Evolutionary conservation across 2,113 vertebrate species (phyloP), one percentile per base, ranked within the genome.

Genomic region (Otolemur garnettii): DNA sequence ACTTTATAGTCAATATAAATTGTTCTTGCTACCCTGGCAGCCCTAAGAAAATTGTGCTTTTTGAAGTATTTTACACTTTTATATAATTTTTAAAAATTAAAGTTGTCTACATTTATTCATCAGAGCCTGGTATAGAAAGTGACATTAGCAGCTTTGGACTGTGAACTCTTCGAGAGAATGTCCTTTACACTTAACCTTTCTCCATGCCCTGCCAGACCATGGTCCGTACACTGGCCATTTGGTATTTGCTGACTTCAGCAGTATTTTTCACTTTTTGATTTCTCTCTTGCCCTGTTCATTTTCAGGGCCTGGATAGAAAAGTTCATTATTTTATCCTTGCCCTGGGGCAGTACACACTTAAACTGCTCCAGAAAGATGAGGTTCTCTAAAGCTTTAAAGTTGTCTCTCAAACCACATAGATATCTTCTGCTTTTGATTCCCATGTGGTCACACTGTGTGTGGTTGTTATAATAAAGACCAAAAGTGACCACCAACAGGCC

Each of bases 301-400:
- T 92, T 79, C 68, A 68, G 86, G 72, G 62, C 21, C 75, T 64
- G 33, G 8, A 19, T 69, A 68, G 45, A 88, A 66, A 62, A 75
- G 87, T 86, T 60, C 15, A 33, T 80, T 80, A 83, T 66, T 93
- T 90, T 66, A 84, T 71, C 81, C 26, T 26, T 84, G 30, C 26
- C 24, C 18, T 30, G 6, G 50, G n/a, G 66, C 90, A 53, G 82
- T 78, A 45, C 24, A 87, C 69, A 87, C 57, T 90, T 84, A 95
- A 96, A 50, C 28, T 60, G 33, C 71, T 45, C 77, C 71, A 85
- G 87, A 96, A 90, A 71, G 84, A 91, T 35, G 64, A 94, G 35
- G 18, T 14, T 91, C 66, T 72, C 79, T 91, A 30, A 85, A 82
- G 55, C 0, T 78, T 81, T 87, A 81, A 96, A 91, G 50, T 57